Conservation (phyloP, 2,797 vertebrate genomes). For the Borostomias antarcticus region DNA sequence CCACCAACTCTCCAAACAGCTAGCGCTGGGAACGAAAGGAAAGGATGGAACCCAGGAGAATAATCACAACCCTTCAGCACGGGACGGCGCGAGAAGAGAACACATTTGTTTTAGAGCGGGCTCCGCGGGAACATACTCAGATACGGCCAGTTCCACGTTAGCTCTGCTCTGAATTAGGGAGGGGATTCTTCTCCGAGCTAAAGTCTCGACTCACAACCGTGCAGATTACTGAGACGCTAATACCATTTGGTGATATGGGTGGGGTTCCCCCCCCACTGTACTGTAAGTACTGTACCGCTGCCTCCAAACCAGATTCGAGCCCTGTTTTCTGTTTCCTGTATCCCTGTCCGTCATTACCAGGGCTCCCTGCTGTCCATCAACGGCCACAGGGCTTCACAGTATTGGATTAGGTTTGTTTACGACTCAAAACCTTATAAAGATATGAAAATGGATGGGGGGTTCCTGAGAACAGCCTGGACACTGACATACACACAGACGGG, state of each 20-base stretch:
- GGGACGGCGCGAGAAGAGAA: slow-evolving; percentile 40
- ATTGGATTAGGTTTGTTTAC: slow-evolving; percentile 48
- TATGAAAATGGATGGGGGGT: slow-evolving; percentile 37
- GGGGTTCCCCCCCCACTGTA: slow-evolving; percentile 4
- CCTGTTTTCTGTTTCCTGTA: slow-evolving; percentile 33
- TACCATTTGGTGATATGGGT: background rate
- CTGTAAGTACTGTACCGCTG: slow-evolving; percentile 34
- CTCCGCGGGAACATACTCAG: slow-evolving; percentile 56
- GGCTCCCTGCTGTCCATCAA: slow-evolving; percentile 3
- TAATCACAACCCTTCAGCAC: slow-evolving; percentile 62
- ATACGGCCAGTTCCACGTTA: slow-evolving; percentile 51
- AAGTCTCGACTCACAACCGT: background rate
- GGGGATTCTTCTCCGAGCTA: slow-evolving; percentile 16
- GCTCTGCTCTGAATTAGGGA: slow-evolving; percentile 45
- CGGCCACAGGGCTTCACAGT: slow-evolving; percentile 30
- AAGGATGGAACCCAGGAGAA: slow-evolving; percentile 57
- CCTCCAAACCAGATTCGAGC: slow-evolving; percentile 21
- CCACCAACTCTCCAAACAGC: slow-evolving; percentile 41
- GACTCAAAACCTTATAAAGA: slow-evolving; percentile 47
- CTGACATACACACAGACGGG: slow-evolving; percentile 68
- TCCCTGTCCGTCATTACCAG: background rate
- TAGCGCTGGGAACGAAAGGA: slow-evolving; percentile 46
- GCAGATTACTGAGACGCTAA: background rate
- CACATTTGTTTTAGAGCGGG: slow-evolving; percentile 41
- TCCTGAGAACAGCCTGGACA: slow-evolving; percentile 54